Evolutionary conservation across 1,140 invertebrate species (phyloP).

Genomic region (Phocides pigmalion): DNA sequence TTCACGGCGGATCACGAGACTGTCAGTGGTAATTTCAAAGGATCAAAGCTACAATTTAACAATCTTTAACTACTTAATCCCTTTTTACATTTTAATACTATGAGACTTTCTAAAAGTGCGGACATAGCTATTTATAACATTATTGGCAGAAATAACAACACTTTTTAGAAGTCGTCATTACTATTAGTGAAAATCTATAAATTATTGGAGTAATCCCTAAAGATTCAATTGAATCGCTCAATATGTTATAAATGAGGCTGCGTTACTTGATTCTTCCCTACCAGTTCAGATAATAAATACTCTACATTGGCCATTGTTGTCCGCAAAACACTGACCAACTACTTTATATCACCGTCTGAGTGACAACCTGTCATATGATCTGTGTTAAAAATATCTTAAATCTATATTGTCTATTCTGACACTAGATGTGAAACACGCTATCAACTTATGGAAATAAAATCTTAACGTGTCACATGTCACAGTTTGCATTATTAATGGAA

Average conservation of each 20-base stretch:
- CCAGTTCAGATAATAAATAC: background rate
- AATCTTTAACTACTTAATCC: too few species aligned
- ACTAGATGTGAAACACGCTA: slow-evolving; percentile 8
- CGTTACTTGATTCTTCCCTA: background rate
- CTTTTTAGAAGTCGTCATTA: too few species aligned
- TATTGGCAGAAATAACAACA: too few species aligned
- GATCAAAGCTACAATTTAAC: too few species aligned
- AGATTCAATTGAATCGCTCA: background rate
- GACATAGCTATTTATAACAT: too few species aligned
- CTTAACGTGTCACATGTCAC: slow-evolving; percentile 21
- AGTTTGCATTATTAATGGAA: slow-evolving; percentile 7
- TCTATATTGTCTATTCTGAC: slow-evolving; percentile 15
- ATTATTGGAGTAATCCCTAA: too few species aligned
- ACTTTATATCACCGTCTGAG: slow-evolving; percentile 3
- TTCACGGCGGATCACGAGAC: too few species aligned
- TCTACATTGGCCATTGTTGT: background rate
- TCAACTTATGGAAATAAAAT: slow-evolving; percentile 20
- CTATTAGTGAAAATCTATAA: too few species aligned
- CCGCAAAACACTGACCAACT: background rate
- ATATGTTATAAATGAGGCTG: background rate
- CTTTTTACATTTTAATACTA: too few species aligned
- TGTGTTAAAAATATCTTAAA: slow-evolving; percentile 15
- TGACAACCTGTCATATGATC: slow-evolving; percentile 16
- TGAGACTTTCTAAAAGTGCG: too few species aligned
- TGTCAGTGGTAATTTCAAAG: too few species aligned